These are phyloP conservation scores for Glyptemys insculpta DNA, from an alignment of 2,797 vertebrate species.

Conservation along the genomic window DNA sequence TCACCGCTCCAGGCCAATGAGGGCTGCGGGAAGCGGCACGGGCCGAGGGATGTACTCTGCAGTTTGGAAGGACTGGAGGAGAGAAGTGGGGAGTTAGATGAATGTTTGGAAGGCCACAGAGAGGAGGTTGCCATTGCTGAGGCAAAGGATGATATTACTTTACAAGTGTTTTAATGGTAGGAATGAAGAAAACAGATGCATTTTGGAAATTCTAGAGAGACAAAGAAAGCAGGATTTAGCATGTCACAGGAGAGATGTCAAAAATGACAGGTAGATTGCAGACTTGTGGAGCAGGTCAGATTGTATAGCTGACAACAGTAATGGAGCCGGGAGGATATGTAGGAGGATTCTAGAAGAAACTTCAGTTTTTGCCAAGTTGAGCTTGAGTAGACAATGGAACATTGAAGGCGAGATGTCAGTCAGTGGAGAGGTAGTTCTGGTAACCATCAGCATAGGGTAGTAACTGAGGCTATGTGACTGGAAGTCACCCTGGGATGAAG, in stretches of 20 bases:
- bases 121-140: background rate
- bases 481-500: background rate
- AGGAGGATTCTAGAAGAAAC: background rate
- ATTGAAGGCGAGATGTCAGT: background rate
- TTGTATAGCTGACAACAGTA: background rate
- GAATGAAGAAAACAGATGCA: background rate
- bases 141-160: background rate
- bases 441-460: background rate
- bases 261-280: background rate
- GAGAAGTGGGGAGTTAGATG: background rate
- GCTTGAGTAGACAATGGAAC: background rate
- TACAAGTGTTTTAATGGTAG: conserved; percentile 28
- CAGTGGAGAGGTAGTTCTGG: background rate
- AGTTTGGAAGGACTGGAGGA: background rate
- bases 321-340: background rate
- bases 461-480: background rate
- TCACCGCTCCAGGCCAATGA: no score
- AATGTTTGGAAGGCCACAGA: background rate
- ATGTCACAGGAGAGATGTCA: background rate
- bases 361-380: conserved; percentile 1
- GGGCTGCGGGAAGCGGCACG: no score
- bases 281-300: background rate
- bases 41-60: background rate
- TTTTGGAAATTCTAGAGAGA: conserved; percentile 20
- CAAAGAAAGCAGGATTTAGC: conserved; percentile 29